Conservation (phyloP, 37 sponge, comb jelly and placozoan genomes). For the Beroe forskalii region DNA sequence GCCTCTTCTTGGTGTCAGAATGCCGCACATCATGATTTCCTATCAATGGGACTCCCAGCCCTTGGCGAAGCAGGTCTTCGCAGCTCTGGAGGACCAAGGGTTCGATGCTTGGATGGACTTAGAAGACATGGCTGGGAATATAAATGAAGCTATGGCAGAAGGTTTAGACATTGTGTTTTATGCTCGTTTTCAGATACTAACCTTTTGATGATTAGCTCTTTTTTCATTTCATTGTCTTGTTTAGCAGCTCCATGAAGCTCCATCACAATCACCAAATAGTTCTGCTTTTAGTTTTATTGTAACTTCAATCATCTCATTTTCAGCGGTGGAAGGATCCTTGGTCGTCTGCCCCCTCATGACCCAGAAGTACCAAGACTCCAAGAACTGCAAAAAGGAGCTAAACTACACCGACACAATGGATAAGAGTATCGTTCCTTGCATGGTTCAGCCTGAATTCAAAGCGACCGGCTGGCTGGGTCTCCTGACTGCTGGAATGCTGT, state of each 20-base stretch:
- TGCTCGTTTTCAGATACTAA: too few species aligned
- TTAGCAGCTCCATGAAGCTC: too few species aligned
- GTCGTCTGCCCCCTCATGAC: constrained; percentile 54
- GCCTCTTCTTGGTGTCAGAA: too few species aligned
- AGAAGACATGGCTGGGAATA: constrained; percentile 48
- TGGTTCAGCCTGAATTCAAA: background rate
- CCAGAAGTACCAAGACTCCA: constrained; percentile 48
- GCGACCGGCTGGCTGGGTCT: constrained; percentile 51
- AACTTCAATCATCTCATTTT: too few species aligned
- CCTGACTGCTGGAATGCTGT: constrained; percentile 48
- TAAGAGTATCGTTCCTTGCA: constrained; percentile 25
- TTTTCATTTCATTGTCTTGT: background rate
- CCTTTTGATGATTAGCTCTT: background rate
- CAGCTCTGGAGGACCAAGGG: background rate
- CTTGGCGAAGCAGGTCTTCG: constrained; percentile 46
- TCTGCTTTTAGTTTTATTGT: too few species aligned
- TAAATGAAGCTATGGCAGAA: constrained; percentile 61
- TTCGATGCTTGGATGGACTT: constrained; percentile 60
- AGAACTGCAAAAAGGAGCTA: constrained; percentile 54
- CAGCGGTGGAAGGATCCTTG: constrained; percentile 14
- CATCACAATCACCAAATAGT: too few species aligned
- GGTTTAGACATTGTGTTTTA: too few species aligned
- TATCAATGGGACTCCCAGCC: constrained; percentile 56
- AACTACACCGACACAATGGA: constrained; percentile 26
- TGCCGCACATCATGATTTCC: constrained; percentile 40